Evolutionary conservation across 2,888 invertebrate genomes (phyloP), one percentile per base, ranked within the genome.

Genomic region (Lucinisca nassula): DNA sequence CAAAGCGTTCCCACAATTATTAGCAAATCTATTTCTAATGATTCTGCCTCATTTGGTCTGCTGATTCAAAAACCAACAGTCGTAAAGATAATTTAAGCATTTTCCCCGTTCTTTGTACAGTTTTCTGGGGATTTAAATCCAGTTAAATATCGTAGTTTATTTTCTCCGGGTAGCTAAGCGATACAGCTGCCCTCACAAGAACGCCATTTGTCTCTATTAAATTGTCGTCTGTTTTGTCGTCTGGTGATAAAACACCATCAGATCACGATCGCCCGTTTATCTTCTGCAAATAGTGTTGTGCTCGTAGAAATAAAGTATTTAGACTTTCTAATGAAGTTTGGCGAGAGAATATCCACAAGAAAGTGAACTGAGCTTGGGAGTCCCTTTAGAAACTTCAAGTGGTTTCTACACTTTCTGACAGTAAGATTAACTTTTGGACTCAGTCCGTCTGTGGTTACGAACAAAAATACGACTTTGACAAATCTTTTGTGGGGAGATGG

Each of bases 151-250:
- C 37, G 32, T 67, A 75, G 82, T 90, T 90, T 87, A 90, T 90
- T 90, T 90, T 84, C 58, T 49, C 84, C 84, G 73, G 87, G 88
- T 90, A 84, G 83, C 90, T 80, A 81, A 79, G 90, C 81, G 84
- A 88, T 84, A 75, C 85, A 76, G 79, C 67, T 67, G 84, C 82
- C 75, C 67, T 51, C 78, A 82, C 61, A 88, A 88, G 86, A 83
- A 90, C 85, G 90, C 77, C 87, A 86, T 90, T 84, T 84, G 84
- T 90, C 90, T 88, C 84, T 81, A 90, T 90, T 75, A 90, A 90
- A 86, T 75, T 75, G 82, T 61, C 70, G 88, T 90, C 82, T 79
- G 87, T 90, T 67, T 67, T 32, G 67, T 67, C 67, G 67, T 67
- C 67, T 67, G 67, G 35, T 84, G 86, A 81, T 67, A 75, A 61